Percentiles rank a stretch among this genome's conserved stretches.
Conservation (phyloP, 2,888 invertebrate genomes). For the Steinernema carpocapsae region DNA sequence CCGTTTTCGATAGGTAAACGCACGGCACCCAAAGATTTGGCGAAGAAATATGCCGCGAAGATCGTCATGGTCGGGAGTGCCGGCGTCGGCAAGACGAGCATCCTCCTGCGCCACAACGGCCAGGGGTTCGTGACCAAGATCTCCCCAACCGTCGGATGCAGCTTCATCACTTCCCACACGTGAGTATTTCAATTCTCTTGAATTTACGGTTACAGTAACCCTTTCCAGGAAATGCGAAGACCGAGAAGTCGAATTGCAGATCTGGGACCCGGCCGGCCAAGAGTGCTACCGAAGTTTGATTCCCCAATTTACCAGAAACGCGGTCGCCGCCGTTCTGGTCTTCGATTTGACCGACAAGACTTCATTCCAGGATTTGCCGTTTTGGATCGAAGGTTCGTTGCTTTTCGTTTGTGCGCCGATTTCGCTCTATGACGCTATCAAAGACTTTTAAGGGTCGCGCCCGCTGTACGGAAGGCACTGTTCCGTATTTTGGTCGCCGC, state of each 20-base stretch:
- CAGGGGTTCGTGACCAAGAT: constrained; percentile 47
- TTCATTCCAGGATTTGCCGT: constrained; percentile 49
- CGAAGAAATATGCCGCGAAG: constrained; percentile 35
- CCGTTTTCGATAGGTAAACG: constrained; percentile 17
- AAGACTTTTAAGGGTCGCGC: no score
- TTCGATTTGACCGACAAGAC: constrained; percentile 54
- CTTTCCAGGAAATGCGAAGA: constrained; percentile 32
- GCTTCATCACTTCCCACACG: constrained; percentile 44
- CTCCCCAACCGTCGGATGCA: constrained; percentile 52
- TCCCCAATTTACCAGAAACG: constrained; percentile 52
- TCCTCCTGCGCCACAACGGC: constrained; percentile 53
- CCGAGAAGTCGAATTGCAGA: constrained; percentile 20
- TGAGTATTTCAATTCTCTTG: constrained; percentile 13
- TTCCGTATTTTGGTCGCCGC: no score
- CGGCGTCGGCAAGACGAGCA: constrained; percentile 57
- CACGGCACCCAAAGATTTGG: constrained; percentile 11
- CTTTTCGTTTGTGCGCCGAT: neutral
- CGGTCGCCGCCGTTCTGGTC: constrained; percentile 52
- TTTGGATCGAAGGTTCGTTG: constrained; percentile 51
- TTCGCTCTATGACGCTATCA: no score
- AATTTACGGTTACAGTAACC: neutral
- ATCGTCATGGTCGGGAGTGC: constrained; percentile 38
- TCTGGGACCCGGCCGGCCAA: constrained; percentile 38
- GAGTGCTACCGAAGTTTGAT: constrained; percentile 44
- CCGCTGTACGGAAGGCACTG: no score